These are phyloP conservation scores for Pitangus sulphuratus DNA, from an alignment of 2,797 vertebrate species.

Conservation along the genomic window DNA sequence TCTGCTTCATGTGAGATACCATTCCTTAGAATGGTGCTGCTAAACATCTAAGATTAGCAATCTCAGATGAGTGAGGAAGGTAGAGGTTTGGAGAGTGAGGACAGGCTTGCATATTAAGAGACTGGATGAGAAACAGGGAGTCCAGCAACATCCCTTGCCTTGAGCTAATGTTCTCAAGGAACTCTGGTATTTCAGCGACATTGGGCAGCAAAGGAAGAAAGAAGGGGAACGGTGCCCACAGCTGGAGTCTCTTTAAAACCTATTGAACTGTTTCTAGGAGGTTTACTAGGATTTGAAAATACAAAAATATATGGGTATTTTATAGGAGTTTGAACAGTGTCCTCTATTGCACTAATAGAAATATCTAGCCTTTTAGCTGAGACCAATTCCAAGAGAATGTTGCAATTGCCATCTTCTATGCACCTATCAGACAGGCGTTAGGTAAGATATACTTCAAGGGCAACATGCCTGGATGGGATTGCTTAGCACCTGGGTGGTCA, in stretches of 20 bases:
- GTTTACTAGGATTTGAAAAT: not conserved
- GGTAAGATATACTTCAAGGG: not conserved
- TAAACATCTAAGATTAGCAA: not conserved
- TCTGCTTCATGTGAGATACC: not conserved
- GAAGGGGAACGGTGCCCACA: rapidly evolving
- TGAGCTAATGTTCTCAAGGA: not conserved
- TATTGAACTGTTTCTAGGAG: not conserved
- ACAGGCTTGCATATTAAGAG: not conserved
- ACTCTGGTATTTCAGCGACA: not conserved
- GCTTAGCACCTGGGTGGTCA: not conserved
- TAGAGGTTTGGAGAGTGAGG: not conserved
- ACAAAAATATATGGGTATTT: not conserved
- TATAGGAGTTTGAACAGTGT: not conserved
- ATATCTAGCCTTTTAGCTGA: not conserved
- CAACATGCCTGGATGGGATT: not conserved
- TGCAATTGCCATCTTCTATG: not conserved
- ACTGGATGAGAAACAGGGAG: not conserved
- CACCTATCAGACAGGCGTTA: not conserved
- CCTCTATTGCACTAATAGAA: not conserved
- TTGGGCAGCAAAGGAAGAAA: not conserved
- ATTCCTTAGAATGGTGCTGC: not conserved
- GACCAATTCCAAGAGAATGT: not conserved
- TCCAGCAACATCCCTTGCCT: not conserved
- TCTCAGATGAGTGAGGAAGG: not conserved
- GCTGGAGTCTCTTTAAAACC: not conserved